Conservation (phyloP, 2,888 invertebrate genomes). For the Amblyjoppa fuscipennis region DNA sequence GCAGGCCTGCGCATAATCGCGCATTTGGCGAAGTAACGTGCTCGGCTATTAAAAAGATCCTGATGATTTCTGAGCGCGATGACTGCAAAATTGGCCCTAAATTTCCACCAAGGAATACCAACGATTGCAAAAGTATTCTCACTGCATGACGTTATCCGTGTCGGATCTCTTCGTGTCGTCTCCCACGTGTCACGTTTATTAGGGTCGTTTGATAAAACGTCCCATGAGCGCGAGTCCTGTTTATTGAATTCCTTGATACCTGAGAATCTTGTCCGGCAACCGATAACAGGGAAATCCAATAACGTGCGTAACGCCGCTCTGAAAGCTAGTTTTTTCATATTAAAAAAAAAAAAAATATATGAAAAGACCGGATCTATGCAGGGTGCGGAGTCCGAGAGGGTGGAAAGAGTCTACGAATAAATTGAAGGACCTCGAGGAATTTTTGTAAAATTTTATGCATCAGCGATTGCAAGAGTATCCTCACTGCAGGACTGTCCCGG, state of each 20-base stretch:
- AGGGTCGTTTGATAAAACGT: no score
- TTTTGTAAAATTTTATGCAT: slow-evolving; percentile 37
- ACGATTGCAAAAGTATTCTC: no score
- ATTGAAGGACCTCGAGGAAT: slow-evolving; percentile 63
- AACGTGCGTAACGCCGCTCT: slow-evolving; percentile 7
- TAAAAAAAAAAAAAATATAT: slow-evolving; percentile 7
- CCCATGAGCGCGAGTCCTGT: background rate
- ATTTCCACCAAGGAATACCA: no score
- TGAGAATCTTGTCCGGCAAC: background rate
- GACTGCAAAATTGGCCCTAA: background rate
- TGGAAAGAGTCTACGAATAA: slow-evolving; percentile 53
- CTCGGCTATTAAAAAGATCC: background rate
- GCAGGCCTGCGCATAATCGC: slow-evolving; percentile 8
- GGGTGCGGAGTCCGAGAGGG: background rate
- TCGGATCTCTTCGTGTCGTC: no score
- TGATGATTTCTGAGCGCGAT: slow-evolving; percentile 12
- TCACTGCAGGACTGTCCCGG: background rate
- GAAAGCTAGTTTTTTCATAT: background rate
- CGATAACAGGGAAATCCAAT: background rate
- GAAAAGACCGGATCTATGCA: background rate
- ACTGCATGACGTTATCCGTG: no score
- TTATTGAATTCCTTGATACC: background rate
- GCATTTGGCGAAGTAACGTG: slow-evolving; percentile 2
- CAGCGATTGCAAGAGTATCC: slow-evolving; percentile 40
- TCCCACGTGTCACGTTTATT: no score